Evolutionary conservation across 2,888 invertebrate species (phyloP), one percentile per base, ranked within the genome.

Genomic region (Flexamia atlantica): DNA sequence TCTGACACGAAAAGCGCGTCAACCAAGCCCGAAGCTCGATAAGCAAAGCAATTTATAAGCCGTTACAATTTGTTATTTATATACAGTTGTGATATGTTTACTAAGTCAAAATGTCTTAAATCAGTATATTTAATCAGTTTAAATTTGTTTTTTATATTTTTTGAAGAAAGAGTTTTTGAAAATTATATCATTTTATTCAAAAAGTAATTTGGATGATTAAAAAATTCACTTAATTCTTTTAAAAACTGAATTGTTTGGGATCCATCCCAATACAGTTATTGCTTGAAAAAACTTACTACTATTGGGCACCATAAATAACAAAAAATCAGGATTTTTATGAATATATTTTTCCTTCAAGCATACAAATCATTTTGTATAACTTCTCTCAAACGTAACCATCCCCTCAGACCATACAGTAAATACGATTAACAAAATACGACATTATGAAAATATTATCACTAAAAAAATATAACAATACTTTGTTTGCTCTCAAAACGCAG

Each of bases 391-490:
- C 68, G 50, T 17, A 60, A 46, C 30, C 40, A 28, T 70, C 72
- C 50, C 9, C 28, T 42, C 50, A 28, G 72, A 40, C 64, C 42
- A 83, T 79, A 79, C 40, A 76, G 60, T 36, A 83, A n/a, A 79
- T 50, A 79, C 64, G 68, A 83, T 30, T 79, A 83, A 83, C 76
- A 68, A 83, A 83, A 76, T 79, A 83, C 79, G 79, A 83, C 60
- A 83, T 64, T 60, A 83, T 60, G 79, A 83, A 64, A 83, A 79
- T 60, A 83, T 76, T 76, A 83, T 79, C 76, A 82, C 70, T 68
- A 83, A 86, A 86, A 87, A 86, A 86, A 85, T 85, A 86, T 86
- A 85, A 87, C 76, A 86, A 84, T 74, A 76, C 57, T 83, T 28
- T 82, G 50, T 50, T 64, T 70, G 32, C 82, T 76, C 76, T 76